These are phyloP conservation scores for Cariama cristata DNA, from an alignment of 2,113 vertebrate species.

Conservation along the genomic window DNA sequence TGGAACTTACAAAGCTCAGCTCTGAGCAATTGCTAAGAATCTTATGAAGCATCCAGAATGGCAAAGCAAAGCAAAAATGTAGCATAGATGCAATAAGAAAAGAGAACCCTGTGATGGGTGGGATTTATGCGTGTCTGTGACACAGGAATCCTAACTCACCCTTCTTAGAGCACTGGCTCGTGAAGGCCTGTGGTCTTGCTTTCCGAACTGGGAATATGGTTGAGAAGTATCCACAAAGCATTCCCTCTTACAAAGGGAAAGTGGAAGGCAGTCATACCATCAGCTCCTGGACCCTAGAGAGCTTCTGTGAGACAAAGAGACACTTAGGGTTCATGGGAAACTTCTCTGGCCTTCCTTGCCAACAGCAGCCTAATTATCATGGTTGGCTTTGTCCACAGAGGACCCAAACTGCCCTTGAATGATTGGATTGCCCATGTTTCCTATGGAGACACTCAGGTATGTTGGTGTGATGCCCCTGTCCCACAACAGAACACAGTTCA, in stretches of 20 bases:
- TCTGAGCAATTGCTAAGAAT: not conserved
- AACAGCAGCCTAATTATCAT: not conserved
- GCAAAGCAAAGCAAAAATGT: not conserved
- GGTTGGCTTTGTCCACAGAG: not conserved
- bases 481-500: not conserved
- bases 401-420: not conserved
- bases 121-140: not conserved
- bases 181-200: not conserved
- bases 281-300: not conserved
- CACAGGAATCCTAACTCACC: not conserved
- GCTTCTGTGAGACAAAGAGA: not conserved
- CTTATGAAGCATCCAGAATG: not conserved
- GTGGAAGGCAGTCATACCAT: not conserved
- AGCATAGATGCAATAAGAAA: not conserved
- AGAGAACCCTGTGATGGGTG: not conserved
- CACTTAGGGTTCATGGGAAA: not conserved
- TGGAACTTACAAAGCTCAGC: not conserved
- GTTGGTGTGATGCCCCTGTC: not conserved
- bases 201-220: not conserved
- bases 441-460: fast-evolving
- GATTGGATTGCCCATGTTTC: not conserved
- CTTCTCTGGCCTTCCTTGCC: not conserved
- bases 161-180: not conserved
- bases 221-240: not conserved
- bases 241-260: not conserved